Percentiles rank a stretch among this genome's conserved stretches.
phyloP scores from a whole-genome alignment of 2,888 invertebrate genomes.

The Pharmacophagus antenor region DNA sequence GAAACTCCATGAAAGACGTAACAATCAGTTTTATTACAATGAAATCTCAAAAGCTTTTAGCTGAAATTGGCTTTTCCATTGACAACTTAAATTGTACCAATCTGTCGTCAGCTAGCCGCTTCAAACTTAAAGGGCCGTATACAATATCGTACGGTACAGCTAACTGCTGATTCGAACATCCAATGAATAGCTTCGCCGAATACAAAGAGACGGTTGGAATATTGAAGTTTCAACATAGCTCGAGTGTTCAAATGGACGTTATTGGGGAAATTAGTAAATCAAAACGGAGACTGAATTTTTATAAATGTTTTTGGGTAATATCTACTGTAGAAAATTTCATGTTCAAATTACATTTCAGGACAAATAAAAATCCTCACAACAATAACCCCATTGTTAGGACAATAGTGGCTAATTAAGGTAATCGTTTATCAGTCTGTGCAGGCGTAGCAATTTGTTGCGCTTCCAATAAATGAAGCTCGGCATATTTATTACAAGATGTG shows the following conservation, averaged over 20 bases:
- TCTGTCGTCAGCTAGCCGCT: slow-evolving; percentile 16
- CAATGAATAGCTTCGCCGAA: slow-evolving; percentile 22
- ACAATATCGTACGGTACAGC: slow-evolving; percentile 16
- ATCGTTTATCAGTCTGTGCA: not conserved
- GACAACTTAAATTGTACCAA: slow-evolving; percentile 22
- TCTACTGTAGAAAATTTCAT: not conserved
- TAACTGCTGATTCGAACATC: slow-evolving; percentile 25
- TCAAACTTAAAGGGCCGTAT: slow-evolving; percentile 8
- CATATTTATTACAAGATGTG: not conserved
- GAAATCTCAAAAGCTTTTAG: slow-evolving; percentile 15
- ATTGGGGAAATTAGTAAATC: not conserved
- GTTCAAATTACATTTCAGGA: not conserved
- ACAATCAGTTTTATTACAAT: slow-evolving; percentile 15
- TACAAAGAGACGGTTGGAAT: slow-evolving; percentile 23
- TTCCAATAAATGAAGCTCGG: not conserved
- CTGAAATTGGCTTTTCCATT: slow-evolving; percentile 21
- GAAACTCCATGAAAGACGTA: not conserved
- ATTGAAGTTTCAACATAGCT: slow-evolving; percentile 14
- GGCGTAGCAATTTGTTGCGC: not conserved
- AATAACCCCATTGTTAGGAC: not conserved
- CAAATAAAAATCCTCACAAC: not conserved
- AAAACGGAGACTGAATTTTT: slow-evolving; percentile 1
- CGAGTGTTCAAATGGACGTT: slow-evolving; percentile 2
- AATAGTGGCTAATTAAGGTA: not conserved
- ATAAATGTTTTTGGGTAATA: not conserved